Evolutionary conservation across 2,888 invertebrate genomes (phyloP).

Genomic region (Pristionchus entomophagus): DNA sequence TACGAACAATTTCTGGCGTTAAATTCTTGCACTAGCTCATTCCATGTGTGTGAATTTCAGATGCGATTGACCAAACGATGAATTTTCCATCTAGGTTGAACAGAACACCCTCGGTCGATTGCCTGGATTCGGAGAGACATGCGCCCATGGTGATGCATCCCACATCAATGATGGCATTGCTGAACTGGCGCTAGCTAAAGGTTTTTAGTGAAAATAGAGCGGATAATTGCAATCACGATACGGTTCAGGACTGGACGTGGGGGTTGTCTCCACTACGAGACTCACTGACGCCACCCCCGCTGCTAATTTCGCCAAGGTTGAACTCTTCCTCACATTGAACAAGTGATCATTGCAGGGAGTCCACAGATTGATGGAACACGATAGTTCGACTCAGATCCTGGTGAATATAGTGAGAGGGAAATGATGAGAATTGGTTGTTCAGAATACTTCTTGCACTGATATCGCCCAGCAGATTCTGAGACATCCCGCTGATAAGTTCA

Average conservation of each 20-base stretch:
- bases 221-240: not conserved
- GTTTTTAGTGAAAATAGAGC: not conserved
- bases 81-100: conserved; percentile 40
- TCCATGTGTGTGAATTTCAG: no score
- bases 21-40: no score
- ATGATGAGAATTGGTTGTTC: not conserved
- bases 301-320: conserved; percentile 45
- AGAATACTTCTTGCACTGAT: conserved; percentile 29
- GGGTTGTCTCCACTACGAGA: conserved; percentile 31
- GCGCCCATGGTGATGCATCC: conserved; percentile 33
- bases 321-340: not conserved
- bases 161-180: conserved; percentile 48
- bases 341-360: conserved; percentile 28
- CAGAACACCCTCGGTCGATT: conserved; percentile 45
- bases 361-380: conserved; percentile 42
- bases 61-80: no score
- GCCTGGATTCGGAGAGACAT: conserved; percentile 17
- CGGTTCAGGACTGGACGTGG: conserved; percentile 44
- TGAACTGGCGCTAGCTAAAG: conserved; percentile 36
- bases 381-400: conserved; percentile 1
- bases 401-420: not conserved
- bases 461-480: conserved; percentile 46
- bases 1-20: no score
- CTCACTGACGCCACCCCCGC: conserved; percentile 44
- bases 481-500: conserved; percentile 46